phyloP scores from a whole-genome alignment of 2,888 invertebrate genomes.

The Drosophila bunnanda region DNA sequence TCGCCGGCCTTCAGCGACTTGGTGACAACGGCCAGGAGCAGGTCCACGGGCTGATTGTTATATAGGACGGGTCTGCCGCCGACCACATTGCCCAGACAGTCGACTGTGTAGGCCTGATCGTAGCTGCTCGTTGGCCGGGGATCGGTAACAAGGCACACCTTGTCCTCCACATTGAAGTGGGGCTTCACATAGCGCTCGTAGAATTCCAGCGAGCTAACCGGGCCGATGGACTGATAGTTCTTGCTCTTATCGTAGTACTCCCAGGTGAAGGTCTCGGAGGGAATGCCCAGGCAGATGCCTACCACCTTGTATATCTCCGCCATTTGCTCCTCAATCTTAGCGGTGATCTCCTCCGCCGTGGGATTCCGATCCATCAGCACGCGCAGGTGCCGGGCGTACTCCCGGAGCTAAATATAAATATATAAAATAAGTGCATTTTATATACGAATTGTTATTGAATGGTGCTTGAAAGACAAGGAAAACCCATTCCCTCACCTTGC shows the following conservation, averaged over 20 bases:
- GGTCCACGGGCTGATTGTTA: conserved; percentile 94
- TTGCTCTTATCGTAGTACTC: conserved; percentile 94
- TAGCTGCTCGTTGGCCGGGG: conserved; percentile 92
- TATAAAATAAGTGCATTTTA: background rate
- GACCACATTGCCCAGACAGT: conserved; percentile 94
- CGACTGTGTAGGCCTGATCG: conserved; percentile 92
- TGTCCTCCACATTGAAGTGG: conserved; percentile 92
- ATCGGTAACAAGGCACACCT: conserved; percentile 95
- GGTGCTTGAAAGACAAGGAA: background rate
- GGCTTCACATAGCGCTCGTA: conserved; percentile 92
- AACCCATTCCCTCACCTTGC: conserved; percentile 87
- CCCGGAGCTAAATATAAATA: conserved; percentile 87
- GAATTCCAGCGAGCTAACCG: conserved; percentile 91
- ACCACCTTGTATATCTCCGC: conserved; percentile 91
- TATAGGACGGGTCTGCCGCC: conserved; percentile 92
- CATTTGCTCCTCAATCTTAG: conserved; percentile 89
- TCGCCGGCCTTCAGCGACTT: conserved; percentile 92
- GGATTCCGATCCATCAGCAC: conserved; percentile 87
- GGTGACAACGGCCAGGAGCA: conserved; percentile 90
- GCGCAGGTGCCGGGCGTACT: conserved; percentile 91
- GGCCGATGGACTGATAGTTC: conserved; percentile 89
- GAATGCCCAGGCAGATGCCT: conserved; percentile 92
- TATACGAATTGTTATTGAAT: background rate
- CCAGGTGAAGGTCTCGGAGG: conserved; percentile 91
- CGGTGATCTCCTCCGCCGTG: conserved; percentile 87